Evolutionary conservation across 2,888 invertebrate species (phyloP).

Genomic region (Dysmachus trigonus): DNA sequence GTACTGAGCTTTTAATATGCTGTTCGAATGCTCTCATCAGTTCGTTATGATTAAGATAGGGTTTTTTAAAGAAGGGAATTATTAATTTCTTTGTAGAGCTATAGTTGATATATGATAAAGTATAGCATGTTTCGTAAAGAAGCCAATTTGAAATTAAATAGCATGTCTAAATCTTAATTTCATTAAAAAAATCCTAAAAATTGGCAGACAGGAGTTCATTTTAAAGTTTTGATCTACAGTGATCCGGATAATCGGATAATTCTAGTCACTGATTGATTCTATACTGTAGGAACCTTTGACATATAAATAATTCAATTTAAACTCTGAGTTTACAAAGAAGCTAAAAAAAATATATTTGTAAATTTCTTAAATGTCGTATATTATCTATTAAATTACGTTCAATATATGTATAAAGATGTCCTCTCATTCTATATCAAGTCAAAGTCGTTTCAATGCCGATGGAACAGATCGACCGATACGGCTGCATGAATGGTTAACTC

Average conservation of each 20-base stretch:
- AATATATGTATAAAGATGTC: not conserved
- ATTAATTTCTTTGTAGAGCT: too few relatives aligned
- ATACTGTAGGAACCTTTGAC: not conserved
- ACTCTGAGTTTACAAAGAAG: not conserved
- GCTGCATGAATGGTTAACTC: slow-evolving; percentile 58
- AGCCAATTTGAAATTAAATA: too few relatives aligned
- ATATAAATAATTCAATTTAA: not conserved
- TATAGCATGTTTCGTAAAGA: too few relatives aligned
- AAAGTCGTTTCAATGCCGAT: not conserved
- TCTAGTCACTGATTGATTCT: not conserved
- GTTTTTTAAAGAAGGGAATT: too few relatives aligned
- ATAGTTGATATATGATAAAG: too few relatives aligned
- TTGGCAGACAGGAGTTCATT: too few relatives aligned
- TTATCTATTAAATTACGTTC: not conserved
- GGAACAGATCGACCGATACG: slow-evolving; percentile 52
- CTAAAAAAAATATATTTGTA: not conserved
- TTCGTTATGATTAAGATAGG: too few relatives aligned
- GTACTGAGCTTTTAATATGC: too few relatives aligned
- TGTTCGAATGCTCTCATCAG: too few relatives aligned
- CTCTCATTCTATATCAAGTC: not conserved
- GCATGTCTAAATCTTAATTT: too few relatives aligned
- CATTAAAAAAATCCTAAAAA: too few relatives aligned
- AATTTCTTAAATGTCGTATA: not conserved
- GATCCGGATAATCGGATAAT: not conserved
- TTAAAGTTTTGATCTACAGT: too few relatives aligned